Evolutionary conservation across 2,797 vertebrate genomes (phyloP), one percentile per base, ranked within the genome.

Genomic region (Euphonia xanthogaster): DNA sequence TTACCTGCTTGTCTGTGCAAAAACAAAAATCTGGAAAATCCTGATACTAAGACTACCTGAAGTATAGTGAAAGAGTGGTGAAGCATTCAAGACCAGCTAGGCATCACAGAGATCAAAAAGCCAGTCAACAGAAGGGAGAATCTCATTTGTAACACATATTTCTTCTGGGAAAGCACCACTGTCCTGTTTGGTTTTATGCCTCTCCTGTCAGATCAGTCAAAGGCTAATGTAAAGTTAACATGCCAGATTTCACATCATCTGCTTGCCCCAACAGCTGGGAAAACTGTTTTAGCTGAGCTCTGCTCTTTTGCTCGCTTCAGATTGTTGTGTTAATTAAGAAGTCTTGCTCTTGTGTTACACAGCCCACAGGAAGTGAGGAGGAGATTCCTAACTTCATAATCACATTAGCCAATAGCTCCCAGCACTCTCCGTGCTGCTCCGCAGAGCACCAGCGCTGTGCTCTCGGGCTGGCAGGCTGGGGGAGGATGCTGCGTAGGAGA

Each of bases 401-500:
- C 90, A 88, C 0, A 6, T 81, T 92, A 58, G 84, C 91, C 93
- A 96, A 92, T 20, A 91, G 88, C 87, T 95, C 78, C 67, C 94
- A 94, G 95, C 7, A 5, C 84, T 95, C 96, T 91, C 88, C 25
- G 61, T 4, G 2, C 42, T 40, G 84, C 80, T 60, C 42, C 0
- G 2, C 11, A 4, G n/a, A 24, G 63, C 39, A 28, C 77, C 68
- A 80, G 92, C 9, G 3, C 5, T 12, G 57, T 12, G 19, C 85
- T 70, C 77, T 78, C 1, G 3, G 53, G 39, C 55, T 88, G 79
- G 93, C 83, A 73, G 78, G 40, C 87, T 63, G 90, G 80, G 93
- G 96, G 96, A 97, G 92, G 94, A 71, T 60, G 75, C 88, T 75
- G 92, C 6, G 91, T 63, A 71, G 91, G 91, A 97, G 93, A 77